phyloP scores from a whole-genome alignment of 2,888 invertebrate species.

The Cantharis flavilabris region DNA sequence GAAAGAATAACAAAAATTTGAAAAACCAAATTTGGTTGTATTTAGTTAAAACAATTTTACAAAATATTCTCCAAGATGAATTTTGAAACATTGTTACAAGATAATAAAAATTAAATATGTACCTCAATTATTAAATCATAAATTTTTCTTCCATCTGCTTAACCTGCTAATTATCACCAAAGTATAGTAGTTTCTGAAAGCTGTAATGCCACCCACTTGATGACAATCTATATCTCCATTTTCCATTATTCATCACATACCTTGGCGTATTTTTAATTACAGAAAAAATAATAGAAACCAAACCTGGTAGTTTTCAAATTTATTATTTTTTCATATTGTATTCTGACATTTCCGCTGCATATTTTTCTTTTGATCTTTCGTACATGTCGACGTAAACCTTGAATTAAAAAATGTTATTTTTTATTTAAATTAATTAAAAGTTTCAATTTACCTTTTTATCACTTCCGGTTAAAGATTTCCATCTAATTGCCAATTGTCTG shows the following conservation, averaged over 20 bases:
- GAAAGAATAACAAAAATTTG: background rate
- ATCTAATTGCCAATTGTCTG: conserved; percentile 72
- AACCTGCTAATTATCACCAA: background rate
- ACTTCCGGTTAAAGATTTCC: conserved; percentile 70
- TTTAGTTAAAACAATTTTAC: background rate
- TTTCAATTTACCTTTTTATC: conserved; percentile 67
- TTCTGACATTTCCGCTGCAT: conserved; percentile 74
- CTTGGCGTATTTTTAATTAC: background rate
- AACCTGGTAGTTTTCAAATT: background rate
- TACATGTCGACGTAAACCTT: conserved; percentile 75
- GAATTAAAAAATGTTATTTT: background rate
- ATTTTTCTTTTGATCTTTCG: conserved; percentile 77
- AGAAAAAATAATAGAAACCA: background rate
- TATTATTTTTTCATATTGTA: conserved; percentile 59
- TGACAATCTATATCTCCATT: background rate
- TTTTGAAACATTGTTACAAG: background rate
- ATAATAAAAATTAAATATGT: background rate
- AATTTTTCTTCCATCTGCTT: background rate
- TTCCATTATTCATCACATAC: background rate
- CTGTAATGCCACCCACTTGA: background rate
- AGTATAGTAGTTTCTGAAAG: background rate
- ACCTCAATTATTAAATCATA: background rate
- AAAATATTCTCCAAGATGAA: background rate
- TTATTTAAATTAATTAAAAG: background rate
- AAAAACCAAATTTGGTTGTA: background rate